Conservation (phyloP, 2,888 invertebrate species). For the Sminthurinus aureus region DNA sequence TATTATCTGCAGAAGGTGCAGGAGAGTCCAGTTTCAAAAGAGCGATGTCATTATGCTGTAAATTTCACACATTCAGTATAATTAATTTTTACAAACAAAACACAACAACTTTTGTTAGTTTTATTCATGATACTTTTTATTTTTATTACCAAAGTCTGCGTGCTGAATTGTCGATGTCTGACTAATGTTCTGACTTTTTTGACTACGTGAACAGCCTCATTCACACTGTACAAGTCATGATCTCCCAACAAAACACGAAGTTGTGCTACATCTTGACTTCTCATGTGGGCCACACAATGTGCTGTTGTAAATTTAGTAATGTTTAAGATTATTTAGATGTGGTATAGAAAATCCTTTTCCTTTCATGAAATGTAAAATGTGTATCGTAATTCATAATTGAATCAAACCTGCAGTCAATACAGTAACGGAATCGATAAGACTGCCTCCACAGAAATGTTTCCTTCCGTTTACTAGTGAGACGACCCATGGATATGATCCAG, state of each 20-base stretch:
- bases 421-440: constrained; percentile 78
- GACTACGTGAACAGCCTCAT: constrained; percentile 78
- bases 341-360: neutral
- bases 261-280: constrained; percentile 70
- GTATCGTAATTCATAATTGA: neutral
- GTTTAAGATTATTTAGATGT: too few species aligned
- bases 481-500: constrained; percentile 32
- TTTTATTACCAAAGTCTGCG: constrained; percentile 3
- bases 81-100: too few species aligned
- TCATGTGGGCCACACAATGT: constrained; percentile 82
- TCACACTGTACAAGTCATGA: constrained; percentile 78
- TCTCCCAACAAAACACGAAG: constrained; percentile 82
- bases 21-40: constrained; percentile 80
- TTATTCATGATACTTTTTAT: neutral
- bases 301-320: too few species aligned
- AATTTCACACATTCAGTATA: neutral
- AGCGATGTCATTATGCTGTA: constrained; percentile 82
- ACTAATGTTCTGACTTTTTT: constrained; percentile 83
- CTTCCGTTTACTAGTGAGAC: neutral
- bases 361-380: neutral
- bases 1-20: constrained; percentile 74
- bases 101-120: too few species aligned
- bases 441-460: constrained; percentile 85
- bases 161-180: constrained; percentile 67
- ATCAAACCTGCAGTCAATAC: constrained; percentile 76